phyloP scores from a whole-genome alignment of 2,113 vertebrate genomes.

The Sminthopsis crassicaudata region DNA sequence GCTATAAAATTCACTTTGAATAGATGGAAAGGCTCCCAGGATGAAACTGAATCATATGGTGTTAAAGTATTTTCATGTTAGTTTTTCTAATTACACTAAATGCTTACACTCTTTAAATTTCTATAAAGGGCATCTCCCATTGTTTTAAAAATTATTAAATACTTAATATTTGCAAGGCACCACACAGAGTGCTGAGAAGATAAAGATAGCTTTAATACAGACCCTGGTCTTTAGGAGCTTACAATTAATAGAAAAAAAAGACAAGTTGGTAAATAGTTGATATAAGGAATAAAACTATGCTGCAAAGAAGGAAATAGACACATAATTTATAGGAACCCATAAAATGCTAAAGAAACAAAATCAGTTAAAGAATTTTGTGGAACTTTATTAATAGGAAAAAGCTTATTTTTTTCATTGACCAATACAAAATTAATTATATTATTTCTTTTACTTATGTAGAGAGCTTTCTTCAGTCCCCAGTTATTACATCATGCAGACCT shows the following conservation, averaged over 20 bases:
- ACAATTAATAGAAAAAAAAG: neutral
- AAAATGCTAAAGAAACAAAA: neutral
- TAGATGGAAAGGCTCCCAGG: neutral
- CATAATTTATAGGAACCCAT: neutral
- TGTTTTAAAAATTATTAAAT: neutral
- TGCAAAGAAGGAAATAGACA: neutral
- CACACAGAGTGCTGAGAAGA: no score
- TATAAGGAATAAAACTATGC: neutral
- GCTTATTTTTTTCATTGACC: neutral
- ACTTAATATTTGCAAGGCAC: neutral
- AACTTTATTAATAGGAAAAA: neutral
- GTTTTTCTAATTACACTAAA: neutral
- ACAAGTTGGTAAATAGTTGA: neutral
- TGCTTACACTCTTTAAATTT: neutral
- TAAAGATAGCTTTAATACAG: neutral
- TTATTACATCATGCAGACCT: neutral
- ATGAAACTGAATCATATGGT: neutral
- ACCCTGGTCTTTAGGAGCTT: neutral
- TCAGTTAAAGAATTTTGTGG: neutral
- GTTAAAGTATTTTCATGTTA: neutral
- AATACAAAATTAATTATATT: neutral
- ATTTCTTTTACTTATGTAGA: neutral
- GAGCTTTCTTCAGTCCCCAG: neutral
- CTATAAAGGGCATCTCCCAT: neutral
- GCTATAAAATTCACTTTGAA: neutral